Evolutionary conservation across 2,888 invertebrate genomes (phyloP), one percentile per base, ranked within the genome.

Genomic region (Spodoptera picta): DNA sequence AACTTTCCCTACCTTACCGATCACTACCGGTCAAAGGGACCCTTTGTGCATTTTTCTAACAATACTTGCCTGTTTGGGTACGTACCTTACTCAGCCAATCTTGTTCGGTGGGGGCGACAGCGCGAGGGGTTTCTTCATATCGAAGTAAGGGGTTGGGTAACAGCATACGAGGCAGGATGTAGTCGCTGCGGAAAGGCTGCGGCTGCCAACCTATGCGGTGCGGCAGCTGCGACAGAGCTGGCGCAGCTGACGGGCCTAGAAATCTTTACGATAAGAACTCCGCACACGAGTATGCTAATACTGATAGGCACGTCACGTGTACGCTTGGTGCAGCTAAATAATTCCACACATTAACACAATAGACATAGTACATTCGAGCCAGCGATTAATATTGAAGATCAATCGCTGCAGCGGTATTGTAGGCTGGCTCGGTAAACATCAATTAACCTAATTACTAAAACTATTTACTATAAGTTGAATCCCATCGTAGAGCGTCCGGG

Each of bases 61-160:
- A n/a, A 12, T 24, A 36, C 6, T 46, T 43, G 9, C 0, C 1
- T 11, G 31, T 14, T 14, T 44, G 4, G 19, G n/a, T 61, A 68
- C 71, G 19, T 73, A 88, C 88, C 85, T 85, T 86, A 56, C 81
- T 84, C 4, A 90, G 76, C 89, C 88, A 88, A 47, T 86, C 83
- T 24, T 80, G 67, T 5, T 81, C 72, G 0, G 67, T 42, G n/a
- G 65, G 69, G 0, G 59, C 73, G 0, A 73, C 72, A 3, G 60
- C 60, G 10, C 69, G 79, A 0, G 72, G 67, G 12, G 65, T 77
- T 12, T 83, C 85, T 11, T 82, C 83, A 31, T 80, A 82, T 4
- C 77, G 73, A 11, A 80, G 73, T 69, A 83, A n/a, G 67, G 80
- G 0, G 24, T 60, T 68, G 4, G 86, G 84, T 60, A 82, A 60